These are phyloP conservation scores for Eriosoma lanigerum DNA, from an alignment of 1,140 invertebrate genomes.

Conservation along the genomic window DNA sequence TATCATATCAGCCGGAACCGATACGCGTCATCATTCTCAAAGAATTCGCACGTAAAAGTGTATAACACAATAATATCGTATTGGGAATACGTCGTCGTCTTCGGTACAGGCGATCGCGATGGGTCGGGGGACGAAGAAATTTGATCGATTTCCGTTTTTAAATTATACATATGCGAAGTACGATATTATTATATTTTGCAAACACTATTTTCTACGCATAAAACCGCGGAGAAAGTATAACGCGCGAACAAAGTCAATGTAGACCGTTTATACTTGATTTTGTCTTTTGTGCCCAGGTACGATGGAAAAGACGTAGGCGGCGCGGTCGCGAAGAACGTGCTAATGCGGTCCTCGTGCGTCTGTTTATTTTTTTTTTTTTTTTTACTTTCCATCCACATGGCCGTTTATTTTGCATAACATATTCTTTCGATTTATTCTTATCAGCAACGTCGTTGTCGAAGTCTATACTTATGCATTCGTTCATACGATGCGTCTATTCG, in stretches of 20 bases:
- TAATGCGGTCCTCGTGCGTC: neutral
- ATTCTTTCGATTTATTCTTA: neutral
- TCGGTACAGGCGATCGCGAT: neutral
- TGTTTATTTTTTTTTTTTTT: neutral
- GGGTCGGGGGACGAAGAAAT: neutral
- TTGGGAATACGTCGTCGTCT: too few species aligned
- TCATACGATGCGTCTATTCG: too few species aligned
- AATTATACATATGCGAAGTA: neutral
- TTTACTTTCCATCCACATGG: neutral
- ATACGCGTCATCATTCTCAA: conserved; percentile 16
- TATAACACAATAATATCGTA: too few species aligned
- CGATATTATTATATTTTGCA: neutral
- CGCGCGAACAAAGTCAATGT: neutral
- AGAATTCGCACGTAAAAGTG: neutral
- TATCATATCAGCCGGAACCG: conserved; percentile 4
- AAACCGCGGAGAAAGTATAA: conserved; percentile 26
- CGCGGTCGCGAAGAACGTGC: neutral
- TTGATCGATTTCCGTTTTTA: conserved; percentile 15
- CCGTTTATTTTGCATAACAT: neutral
- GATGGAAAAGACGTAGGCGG: neutral
- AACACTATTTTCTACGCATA: neutral
- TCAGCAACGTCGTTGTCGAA: too few species aligned
- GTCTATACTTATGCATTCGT: too few species aligned
- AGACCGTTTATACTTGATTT: conserved; percentile 1
- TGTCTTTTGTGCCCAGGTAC: neutral